phyloP scores from a whole-genome alignment of 2,797 vertebrate species.

The Hypotaenidia okinawae region DNA sequence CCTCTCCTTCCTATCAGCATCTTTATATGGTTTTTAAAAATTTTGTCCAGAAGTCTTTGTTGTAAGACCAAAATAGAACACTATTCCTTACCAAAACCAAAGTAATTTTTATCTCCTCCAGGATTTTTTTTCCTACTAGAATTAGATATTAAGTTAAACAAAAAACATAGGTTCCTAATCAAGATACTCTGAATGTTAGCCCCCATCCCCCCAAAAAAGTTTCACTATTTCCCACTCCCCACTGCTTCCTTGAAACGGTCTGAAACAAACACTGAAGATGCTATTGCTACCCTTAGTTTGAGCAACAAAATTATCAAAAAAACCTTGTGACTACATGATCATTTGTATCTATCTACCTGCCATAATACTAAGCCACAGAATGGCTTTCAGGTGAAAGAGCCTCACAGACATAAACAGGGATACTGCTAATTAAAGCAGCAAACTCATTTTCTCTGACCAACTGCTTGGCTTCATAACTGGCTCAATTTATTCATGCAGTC shows the following conservation, averaged over 20 bases:
- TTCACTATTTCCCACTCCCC: not conserved
- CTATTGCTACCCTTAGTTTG: not conserved
- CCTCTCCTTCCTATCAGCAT: not conserved
- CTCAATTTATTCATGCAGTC: not conserved
- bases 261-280: not conserved
- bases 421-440: not conserved
- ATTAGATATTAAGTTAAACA: not conserved
- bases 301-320: not conserved
- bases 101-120: not conserved
- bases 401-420: not conserved
- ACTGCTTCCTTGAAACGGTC: not conserved
- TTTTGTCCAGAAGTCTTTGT: not conserved
- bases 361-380: not conserved
- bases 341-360: not conserved
- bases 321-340: accelerated
- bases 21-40: not conserved
- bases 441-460: not conserved
- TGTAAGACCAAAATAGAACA: not conserved
- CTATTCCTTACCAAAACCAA: not conserved
- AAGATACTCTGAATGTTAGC: not conserved
- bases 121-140: not conserved
- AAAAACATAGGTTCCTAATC: not conserved
- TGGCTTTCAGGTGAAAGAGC: not conserved
- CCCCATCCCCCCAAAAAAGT: not conserved
- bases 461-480: not conserved